Base-by-base conservation (phyloP, 2,113 vertebrate genomes). In the Hippocampus comes region DNA sequence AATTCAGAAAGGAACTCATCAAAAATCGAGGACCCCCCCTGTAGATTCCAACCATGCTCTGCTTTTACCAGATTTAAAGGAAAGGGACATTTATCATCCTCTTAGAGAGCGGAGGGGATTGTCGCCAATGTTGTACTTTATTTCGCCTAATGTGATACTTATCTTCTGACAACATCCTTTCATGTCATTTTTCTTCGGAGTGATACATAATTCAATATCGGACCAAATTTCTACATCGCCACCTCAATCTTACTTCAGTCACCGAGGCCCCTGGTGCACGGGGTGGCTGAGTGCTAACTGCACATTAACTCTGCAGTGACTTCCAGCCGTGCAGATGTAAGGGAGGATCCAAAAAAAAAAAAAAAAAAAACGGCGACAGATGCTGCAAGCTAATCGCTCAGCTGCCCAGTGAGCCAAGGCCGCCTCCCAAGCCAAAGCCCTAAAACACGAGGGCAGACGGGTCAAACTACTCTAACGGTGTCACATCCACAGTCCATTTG, bases 381-480 rank as follows among this genome's bases (percentile, higher is more conserved):
- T 87, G 89, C 87, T 84, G 68, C 12, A 34, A 78, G 79, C 67
- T 74, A 75, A 86, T 83, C 65, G 51, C 10, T 11, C 75, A 80
- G 86, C 80, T 83, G 82, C 82, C 81, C 75, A 84, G 80, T 64
- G 71, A 61, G 59, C 59, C 59, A 61, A 18, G 27, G 27, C 27
- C 15, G 53, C 53, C 11, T 56, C 21, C 2, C n/a, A 9, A 56
- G 53, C 53, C 11, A 70, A 75, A 79, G 67, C 75, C 71, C 72
- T 68, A 78, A 66, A 78, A 84, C 63, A 7, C 55, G 5, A 80
- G 82, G 85, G 86, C 81, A 82, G 78, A 75, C 38, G 2, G 86
- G 86, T 90, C 88, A 87, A 90, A 84, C 71, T 74, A 80, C 70
- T 88, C 80, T 56, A 73, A 81, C 49, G 80, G 81, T 86, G 76